These are phyloP conservation scores for Prunella strophiata DNA, from an alignment of 2,797 vertebrate genomes.

Conservation along the genomic window DNA sequence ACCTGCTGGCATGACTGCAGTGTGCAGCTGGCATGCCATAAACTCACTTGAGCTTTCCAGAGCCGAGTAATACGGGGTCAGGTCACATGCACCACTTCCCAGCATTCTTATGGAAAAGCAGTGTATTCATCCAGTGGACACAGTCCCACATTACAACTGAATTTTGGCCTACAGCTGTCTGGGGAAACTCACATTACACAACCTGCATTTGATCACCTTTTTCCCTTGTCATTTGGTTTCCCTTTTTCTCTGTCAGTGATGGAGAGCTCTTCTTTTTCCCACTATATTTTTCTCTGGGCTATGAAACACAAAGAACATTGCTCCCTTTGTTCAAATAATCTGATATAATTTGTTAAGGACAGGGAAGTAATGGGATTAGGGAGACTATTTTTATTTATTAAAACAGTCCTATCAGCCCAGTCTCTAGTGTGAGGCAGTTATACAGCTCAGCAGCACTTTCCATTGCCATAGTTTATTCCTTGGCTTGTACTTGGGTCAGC, in stretches of 20 bases:
- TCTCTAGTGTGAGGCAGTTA: background rate
- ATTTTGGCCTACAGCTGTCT: background rate
- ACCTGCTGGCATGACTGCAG: background rate
- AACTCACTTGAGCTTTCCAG: background rate
- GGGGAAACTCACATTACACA: background rate
- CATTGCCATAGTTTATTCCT: background rate
- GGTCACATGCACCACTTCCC: background rate
- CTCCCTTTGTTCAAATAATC: background rate
- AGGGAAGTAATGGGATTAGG: background rate
- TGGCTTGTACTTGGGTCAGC: background rate
- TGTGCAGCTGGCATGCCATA: background rate
- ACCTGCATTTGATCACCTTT: background rate
- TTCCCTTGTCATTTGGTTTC: background rate
- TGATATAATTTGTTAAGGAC: background rate
- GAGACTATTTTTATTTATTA: background rate
- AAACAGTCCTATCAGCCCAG: background rate
- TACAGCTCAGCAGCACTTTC: background rate
- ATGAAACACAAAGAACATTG: background rate
- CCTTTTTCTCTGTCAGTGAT: background rate
- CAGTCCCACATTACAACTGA: background rate
- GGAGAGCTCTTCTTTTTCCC: background rate
- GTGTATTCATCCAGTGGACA: background rate
- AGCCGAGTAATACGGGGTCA: background rate
- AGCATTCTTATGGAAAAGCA: background rate
- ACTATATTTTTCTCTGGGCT: background rate